Conservation (phyloP, 2,888 invertebrate species). For the Mactromeris polynyma region DNA sequence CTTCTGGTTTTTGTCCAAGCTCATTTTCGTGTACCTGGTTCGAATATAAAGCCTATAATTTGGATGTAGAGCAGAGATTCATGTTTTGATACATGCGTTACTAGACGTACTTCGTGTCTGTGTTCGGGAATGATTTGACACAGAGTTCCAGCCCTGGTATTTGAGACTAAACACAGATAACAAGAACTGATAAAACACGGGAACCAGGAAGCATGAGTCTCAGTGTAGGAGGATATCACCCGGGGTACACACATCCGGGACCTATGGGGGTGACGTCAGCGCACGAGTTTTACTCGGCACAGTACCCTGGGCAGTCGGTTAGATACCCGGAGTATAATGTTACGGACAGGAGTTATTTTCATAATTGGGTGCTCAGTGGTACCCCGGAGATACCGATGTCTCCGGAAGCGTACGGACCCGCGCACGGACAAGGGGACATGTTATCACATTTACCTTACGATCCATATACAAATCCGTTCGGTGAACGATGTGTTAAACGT, state of each 20-base stretch:
- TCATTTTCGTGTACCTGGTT: slow-evolving; percentile 51
- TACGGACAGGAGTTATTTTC: slow-evolving; percentile 80
- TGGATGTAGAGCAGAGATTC: slow-evolving; percentile 66
- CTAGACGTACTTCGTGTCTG: slow-evolving; percentile 66
- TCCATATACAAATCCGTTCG: slow-evolving; percentile 71
- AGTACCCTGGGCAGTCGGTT: slow-evolving; percentile 77
- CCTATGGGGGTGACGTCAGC: slow-evolving; percentile 77
- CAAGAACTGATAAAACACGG: slow-evolving; percentile 64
- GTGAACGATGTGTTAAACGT: slow-evolving; percentile 81
- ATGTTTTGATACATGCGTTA: slow-evolving; percentile 71
- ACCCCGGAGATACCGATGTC: slow-evolving; percentile 79
- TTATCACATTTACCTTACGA: slow-evolving; percentile 60
- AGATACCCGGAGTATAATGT: slow-evolving; percentile 78
- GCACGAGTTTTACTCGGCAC: slow-evolving; percentile 78
- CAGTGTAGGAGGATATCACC: slow-evolving; percentile 83
- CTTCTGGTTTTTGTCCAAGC: slow-evolving; percentile 65
- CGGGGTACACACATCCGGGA: slow-evolving; percentile 83
- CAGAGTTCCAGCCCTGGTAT: slow-evolving; percentile 66
- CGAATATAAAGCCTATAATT: slow-evolving; percentile 69
- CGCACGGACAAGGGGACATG: slow-evolving; percentile 64
- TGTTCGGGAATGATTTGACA: slow-evolving; percentile 67
- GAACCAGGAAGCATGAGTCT: slow-evolving; percentile 78
- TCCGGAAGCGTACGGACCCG: slow-evolving; percentile 73
- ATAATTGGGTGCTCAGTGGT: slow-evolving; percentile 82
- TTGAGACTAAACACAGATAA: slow-evolving; percentile 72